Base-by-base conservation (phyloP, 92 coral and sea anemone species). In the Phenganax subtilis region DNA sequence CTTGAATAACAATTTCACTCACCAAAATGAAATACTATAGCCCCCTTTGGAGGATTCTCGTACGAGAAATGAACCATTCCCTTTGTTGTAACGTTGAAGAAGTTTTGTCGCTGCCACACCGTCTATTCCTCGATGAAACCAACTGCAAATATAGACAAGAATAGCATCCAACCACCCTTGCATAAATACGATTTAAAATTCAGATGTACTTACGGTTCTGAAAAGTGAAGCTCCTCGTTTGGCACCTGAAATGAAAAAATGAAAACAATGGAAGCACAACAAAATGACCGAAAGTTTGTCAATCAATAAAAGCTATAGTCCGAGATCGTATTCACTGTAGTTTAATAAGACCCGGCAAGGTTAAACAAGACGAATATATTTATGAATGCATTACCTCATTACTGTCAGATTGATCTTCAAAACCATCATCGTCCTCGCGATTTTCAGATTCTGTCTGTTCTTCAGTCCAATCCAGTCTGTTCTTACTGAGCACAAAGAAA, bases 221-320 rank as follows among this genome's bases (percentile, higher is more conserved):
- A 92, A 89, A 90, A 94, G 73, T 94, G 98, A 84, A 94, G 97
- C 80, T 94, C 98, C 80, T 94, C 97, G 81, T 91, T 94, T 0
- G 91, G 83, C 8, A 89, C 84, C 97, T 93, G 79, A 52, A 88
- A 65, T 28, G 71, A 75, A 60, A 67, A 57, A 6, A 72, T 16
- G 76, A n/a, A 72, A 7, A 52, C 52, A 52, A 30, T 44, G 47
- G 47, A 37, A 37, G 47, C 47, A 37, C 47, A 37, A 5, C 47
- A 37, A 1, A 1, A 5, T 37, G 47, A 37, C 47, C 47, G 47
- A 37, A 5, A 37, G 5, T 5, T 37, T 37, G 2, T 37, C 47
- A 37, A 37, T 37, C 47, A 37, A 0, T 37, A 37, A 37, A 20
- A 37, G 47, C 47, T 37, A 5, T 37, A 37, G 47, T 37, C 47